Base-by-base conservation (phyloP, 1,140 invertebrate genomes). In the Stenopsyche tienmushanensis region DNA sequence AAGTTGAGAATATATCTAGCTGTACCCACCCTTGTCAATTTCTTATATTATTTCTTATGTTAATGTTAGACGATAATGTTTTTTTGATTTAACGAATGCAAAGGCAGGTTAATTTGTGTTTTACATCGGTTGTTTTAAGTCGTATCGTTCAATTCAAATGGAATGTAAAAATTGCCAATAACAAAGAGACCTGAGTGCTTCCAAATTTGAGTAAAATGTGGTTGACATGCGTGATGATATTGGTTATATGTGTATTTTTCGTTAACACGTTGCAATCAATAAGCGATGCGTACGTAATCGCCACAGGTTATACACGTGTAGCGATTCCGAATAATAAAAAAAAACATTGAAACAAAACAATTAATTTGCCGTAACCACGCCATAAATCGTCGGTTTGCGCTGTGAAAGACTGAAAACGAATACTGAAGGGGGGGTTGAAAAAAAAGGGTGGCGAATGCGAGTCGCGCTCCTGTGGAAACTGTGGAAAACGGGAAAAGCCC, bases 341-440 rank as follows among this genome's bases (percentile, higher is more conserved):
- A 25, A 66, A 44, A 60, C 65, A 64, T 66, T 58, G 62, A 66
- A 58, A 53, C 62, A 64, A 70, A 70, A 70, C 69, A 70, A 70
- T 70, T 70, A 70, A 70, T 70, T 70, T 67, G 65, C 63, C 65
- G 49, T 62, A 42, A 70, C 69, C 69, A 53, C 69, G 57, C 62
- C 42, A 70, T 70, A 67, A 70, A 67, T 70, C 62, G 45, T 64
- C 44, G 65, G 65, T 66, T 64, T 70, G 60, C 69, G 41, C 54
- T 55, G 64, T 65, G 50, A 67, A 67, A 66, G 67, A 67, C 59
- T 63, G 59, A 62, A 53, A 66, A 62, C 65, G 58, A 62, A 39
- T 41, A 26, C 55, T 50, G n/a, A 39, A 47, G 53, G 66, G 34
- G 59, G 29, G 50, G 45, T 20, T 60, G 45, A 47, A 17, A 23